These are phyloP conservation scores for Lordiphosa mommai DNA, from an alignment of 1,140 invertebrate species.

Conservation along the genomic window DNA sequence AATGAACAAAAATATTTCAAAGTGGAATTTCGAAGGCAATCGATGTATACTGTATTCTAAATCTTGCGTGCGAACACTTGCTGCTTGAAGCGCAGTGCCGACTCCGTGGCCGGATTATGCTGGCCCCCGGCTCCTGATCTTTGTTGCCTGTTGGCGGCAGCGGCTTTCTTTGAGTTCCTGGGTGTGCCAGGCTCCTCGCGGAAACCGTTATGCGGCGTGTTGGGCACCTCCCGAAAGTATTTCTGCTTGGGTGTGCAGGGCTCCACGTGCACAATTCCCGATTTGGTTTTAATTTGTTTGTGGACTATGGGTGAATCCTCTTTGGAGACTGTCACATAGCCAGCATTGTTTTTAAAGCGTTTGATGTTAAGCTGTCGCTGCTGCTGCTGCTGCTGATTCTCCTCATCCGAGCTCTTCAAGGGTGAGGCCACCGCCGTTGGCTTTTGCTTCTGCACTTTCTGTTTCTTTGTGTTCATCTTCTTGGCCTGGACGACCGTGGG, in stretches of 20 bases:
- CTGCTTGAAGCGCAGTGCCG: slow-evolving; percentile 54
- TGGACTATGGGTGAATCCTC: background rate
- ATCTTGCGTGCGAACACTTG: slow-evolving; percentile 30
- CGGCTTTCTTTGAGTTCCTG: background rate
- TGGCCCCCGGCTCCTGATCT: background rate
- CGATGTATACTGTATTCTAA: background rate
- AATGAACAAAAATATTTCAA: background rate
- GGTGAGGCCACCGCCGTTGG: slow-evolving; percentile 18
- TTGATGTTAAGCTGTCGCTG: background rate
- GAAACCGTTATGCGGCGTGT: slow-evolving; percentile 31
- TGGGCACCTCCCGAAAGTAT: slow-evolving; percentile 46
- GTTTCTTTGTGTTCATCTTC: background rate
- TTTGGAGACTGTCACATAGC: slow-evolving; percentile 30
- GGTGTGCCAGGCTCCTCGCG: slow-evolving; percentile 9
- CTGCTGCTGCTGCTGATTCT: slow-evolving; percentile 22
- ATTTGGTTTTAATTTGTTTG: slow-evolving; percentile 31
- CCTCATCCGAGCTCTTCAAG: slow-evolving; percentile 55
- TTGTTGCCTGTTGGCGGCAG: background rate
- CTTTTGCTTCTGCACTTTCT: slow-evolving; percentile 14
- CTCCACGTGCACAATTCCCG: slow-evolving; percentile 56
- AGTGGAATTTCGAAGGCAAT: background rate
- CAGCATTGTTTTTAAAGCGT: slow-evolving; percentile 45
- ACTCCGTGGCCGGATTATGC: slow-evolving; percentile 33
- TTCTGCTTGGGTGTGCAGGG: slow-evolving; percentile 53
- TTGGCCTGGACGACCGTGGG: background rate